Conservation (phyloP, 64 coral and sea anemone genomes). For the Montipora capricornis region DNA sequence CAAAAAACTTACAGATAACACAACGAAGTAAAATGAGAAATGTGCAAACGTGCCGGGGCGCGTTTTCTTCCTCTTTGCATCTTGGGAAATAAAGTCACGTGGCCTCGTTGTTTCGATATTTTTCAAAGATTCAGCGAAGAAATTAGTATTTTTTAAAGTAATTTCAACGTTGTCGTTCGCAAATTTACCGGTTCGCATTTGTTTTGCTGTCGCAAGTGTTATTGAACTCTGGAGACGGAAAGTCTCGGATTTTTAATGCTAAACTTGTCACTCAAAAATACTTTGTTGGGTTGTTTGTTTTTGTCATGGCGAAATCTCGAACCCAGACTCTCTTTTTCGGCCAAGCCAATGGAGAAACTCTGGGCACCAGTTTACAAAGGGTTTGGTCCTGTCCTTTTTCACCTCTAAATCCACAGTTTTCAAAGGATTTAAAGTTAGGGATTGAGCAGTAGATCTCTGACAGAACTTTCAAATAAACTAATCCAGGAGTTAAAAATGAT, state of each 20-base stretch:
- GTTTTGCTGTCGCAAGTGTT: not conserved
- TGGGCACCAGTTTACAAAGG: too few relatives aligned
- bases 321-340: not conserved
- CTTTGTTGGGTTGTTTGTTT: not conserved
- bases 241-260: not conserved
- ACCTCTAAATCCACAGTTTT: too few relatives aligned
- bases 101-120: not conserved
- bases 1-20: constrained; percentile 28
- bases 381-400: too few relatives aligned
- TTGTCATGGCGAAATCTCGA: not conserved
- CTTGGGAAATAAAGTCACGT: constrained; percentile 37
- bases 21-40: not conserved
- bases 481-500: too few relatives aligned
- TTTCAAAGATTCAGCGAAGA: not conserved
- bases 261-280: not conserved
- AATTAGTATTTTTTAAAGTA: not conserved
- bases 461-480: too few relatives aligned
- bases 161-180: not conserved
- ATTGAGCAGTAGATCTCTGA: too few relatives aligned
- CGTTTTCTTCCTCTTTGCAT: constrained; percentile 13
- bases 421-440: too few relatives aligned
- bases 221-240: not conserved
- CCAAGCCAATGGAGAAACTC: too few relatives aligned
- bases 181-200: not conserved
- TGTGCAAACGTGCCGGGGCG: not conserved